Evolutionary conservation across 92 coral and sea anemone genomes (phyloP).

Genomic region (Actinostola sp.): DNA sequence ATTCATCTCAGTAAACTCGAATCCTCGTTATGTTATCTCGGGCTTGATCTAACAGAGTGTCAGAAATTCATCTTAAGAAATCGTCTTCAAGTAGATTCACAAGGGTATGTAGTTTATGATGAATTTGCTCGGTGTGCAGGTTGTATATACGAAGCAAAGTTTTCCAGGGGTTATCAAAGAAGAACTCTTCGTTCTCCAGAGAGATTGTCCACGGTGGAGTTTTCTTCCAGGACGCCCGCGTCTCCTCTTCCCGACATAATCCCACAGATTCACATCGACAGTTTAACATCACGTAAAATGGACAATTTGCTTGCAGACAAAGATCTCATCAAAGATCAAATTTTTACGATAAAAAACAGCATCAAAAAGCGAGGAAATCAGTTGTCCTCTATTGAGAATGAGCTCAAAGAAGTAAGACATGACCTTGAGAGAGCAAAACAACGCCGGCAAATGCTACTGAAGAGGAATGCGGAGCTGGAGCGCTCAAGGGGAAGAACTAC

Average conservation of each 20-base stretch:
- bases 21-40: constrained; percentile 28
- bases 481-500: not conserved
- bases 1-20: constrained; percentile 31
- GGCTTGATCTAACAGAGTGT: constrained; percentile 6
- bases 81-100: constrained; percentile 20
- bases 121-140: constrained; percentile 29
- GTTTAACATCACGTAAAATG: constrained; percentile 7
- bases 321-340: constrained; percentile 34
- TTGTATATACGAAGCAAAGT: not conserved
- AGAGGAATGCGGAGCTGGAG: constrained; percentile 13
- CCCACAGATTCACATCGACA: constrained; percentile 1
- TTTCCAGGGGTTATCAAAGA: not conserved
- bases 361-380: constrained; percentile 15
- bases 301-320: constrained; percentile 25
- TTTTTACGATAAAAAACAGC: constrained; percentile 12
- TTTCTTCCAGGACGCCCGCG: not conserved
- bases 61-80: constrained; percentile 15
- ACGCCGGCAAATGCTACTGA: constrained; percentile 4
- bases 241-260: constrained; percentile 38
- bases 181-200: not conserved
- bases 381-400: constrained; percentile 15
- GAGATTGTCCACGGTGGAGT: not conserved
- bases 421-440: constrained; percentile 16
- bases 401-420: constrained; percentile 20
- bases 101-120: constrained; percentile 26